Conservation (phyloP, 2,888 invertebrate species). For the Thymelicus acteon region DNA sequence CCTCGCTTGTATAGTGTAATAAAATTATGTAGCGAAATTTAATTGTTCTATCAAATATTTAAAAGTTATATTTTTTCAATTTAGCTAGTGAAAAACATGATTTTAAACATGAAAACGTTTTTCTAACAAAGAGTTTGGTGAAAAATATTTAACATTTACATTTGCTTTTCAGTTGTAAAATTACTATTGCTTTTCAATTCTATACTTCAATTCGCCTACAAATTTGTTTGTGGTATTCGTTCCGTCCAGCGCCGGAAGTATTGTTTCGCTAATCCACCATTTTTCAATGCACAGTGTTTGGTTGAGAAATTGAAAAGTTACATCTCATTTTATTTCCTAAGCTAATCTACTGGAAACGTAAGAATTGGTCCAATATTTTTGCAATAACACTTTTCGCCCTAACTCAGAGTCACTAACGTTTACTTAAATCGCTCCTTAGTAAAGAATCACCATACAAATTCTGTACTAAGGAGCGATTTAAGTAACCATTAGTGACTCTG, state of each 20-base stretch:
- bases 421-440: too few species aligned
- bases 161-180: slow-evolving; percentile 3
- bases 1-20: too few species aligned
- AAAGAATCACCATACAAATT: too few species aligned
- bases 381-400: background rate
- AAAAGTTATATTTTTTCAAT: too few species aligned
- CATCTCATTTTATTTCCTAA: slow-evolving; percentile 24
- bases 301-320: slow-evolving; percentile 19
- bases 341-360: slow-evolving; percentile 19
- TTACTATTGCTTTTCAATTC: slow-evolving; percentile 3
- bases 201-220: slow-evolving; percentile 11
- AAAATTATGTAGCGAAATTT: too few species aligned
- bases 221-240: slow-evolving; percentile 18
- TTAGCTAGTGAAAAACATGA: too few species aligned
- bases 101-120: too few species aligned
- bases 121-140: too few species aligned
- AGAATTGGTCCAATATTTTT: background rate
- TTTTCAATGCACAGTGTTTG: slow-evolving; percentile 25
- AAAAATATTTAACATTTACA: background rate
- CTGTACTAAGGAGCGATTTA: too few species aligned
- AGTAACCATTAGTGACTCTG: too few species aligned
- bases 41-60: too few species aligned
- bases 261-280: slow-evolving; percentile 30
- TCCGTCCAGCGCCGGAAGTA: slow-evolving; percentile 20
- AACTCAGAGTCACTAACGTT: too few species aligned